Base-by-base conservation (phyloP, 2,888 invertebrate species). In the Zelleria hepariella region DNA sequence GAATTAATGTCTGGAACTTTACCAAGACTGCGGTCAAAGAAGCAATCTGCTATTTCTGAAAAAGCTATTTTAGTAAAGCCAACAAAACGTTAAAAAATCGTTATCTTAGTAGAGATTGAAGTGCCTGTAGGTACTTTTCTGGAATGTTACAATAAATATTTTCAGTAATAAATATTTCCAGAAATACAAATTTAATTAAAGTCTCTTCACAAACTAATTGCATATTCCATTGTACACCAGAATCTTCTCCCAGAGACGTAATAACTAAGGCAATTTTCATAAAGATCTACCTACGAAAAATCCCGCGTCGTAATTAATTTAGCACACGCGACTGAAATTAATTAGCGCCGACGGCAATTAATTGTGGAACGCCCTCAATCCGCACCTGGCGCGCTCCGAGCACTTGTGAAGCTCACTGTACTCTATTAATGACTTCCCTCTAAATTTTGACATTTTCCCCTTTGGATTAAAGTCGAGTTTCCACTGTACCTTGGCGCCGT, bases 261-360 rank as follows among this genome's bases (percentile, higher is more conserved):
- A 32, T 32, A 56, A 56, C 55, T 2, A 32, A 56, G 55, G 27
- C n/a, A 56, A 56, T 56, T 56, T 56, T 8, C 5, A 32, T 56
- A 23, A 25, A 10, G n/a, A n/a, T n/a, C n/a, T 56, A 56, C n/a
- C 5, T 8, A 56, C 48, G 42, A 58, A 58, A 60, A 57, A 54
- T 52, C 27, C 55, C 18, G n/a, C 52, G 52, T 32, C 57, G 15
- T 24, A 57, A 60, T 58, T 57, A 60, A 60, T 58, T 53, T 58
- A 47, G 47, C 58, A 23, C 53, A 26, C 58, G 58, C 47, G 54
- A 18, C 24, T 27, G 32, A 27, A 54, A 60, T 48, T 58, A 60
- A 60, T 60, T 60, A 58, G 47, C 54, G 58, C 57, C 42, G 51
- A 20, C 26, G 25, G 54, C 54, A 60, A 60, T 60, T 60, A 57